phyloP scores from a whole-genome alignment of 2,888 invertebrate genomes.

The Chrysina gloriosa region DNA sequence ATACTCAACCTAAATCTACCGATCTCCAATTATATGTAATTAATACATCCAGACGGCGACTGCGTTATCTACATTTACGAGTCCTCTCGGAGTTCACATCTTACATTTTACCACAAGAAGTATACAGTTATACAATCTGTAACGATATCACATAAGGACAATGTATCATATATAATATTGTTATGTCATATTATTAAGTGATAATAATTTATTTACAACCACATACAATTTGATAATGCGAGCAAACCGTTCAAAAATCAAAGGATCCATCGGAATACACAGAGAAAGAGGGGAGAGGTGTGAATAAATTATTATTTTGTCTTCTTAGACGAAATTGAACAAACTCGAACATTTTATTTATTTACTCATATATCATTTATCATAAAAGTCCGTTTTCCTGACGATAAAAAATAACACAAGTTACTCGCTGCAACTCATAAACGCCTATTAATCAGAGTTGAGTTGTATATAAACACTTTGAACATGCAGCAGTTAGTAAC shows the following conservation, averaged over 20 bases:
- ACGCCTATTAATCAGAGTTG: conserved; percentile 40
- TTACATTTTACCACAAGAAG: neutral
- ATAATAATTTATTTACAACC: conserved; percentile 25
- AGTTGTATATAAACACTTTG: conserved; percentile 43
- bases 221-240: conserved; percentile 6
- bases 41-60: neutral
- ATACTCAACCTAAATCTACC: neutral
- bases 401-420: conserved; percentile 46
- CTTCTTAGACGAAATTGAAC: conserved; percentile 46
- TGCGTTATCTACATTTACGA: conserved; percentile 1
- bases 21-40: neutral
- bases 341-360: conserved; percentile 35
- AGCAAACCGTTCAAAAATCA: too few relatives aligned
- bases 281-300: conserved; percentile 1
- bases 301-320: conserved; percentile 15
- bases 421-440: conserved; percentile 50
- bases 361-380: conserved; percentile 31
- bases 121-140: conserved; percentile 13
- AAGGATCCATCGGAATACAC: too few relatives aligned
- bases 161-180: neutral
- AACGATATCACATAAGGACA: conserved; percentile 22
- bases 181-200: conserved; percentile 6
- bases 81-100: neutral
- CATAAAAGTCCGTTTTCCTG: conserved; percentile 40
- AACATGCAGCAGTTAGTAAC: conserved; percentile 47